Conservation (phyloP, 2,888 invertebrate species). For the Stegophylla sp. region DNA sequence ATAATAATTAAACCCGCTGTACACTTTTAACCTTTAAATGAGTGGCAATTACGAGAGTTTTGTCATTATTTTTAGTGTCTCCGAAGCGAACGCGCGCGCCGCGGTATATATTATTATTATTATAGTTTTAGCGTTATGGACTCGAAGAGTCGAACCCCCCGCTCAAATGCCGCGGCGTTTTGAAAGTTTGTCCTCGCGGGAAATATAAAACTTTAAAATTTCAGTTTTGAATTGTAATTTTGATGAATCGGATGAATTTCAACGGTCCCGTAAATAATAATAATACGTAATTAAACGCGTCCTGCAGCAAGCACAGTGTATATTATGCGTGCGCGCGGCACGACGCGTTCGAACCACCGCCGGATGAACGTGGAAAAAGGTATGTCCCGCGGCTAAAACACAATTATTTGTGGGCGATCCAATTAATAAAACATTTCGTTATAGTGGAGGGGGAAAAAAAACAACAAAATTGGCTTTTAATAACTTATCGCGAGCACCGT, state of each 20-base stretch:
- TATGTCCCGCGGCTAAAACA: too few relatives aligned
- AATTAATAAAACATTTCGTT: too few relatives aligned
- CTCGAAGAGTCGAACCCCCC: background rate
- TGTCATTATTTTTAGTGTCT: conserved; percentile 28
- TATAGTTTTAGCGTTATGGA: conserved; percentile 11
- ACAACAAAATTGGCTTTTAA: too few relatives aligned
- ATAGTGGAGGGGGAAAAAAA: too few relatives aligned
- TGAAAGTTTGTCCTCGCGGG: background rate
- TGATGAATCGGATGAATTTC: background rate
- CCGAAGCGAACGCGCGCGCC: background rate
- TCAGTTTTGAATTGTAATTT: background rate
- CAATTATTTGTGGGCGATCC: too few relatives aligned
- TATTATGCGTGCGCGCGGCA: too few relatives aligned
- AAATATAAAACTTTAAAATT: conserved; percentile 11
- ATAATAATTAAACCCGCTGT: conserved; percentile 42
- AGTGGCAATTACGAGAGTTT: conserved; percentile 39
- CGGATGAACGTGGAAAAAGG: too few relatives aligned
- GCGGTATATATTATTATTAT: too few relatives aligned
- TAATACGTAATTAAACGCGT: background rate
- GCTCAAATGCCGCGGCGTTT: too few relatives aligned
- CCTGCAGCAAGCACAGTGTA: too few relatives aligned
- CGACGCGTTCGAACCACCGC: too few relatives aligned
- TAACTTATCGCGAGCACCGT: too few relatives aligned
- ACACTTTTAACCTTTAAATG: conserved; percentile 13
- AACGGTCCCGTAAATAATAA: background rate